A percentile compares a stretch with the other conserved stretches of the same genome.
phyloP scores from a whole-genome alignment of 2,113 vertebrate genomes.

The Elachura formosa region DNA sequence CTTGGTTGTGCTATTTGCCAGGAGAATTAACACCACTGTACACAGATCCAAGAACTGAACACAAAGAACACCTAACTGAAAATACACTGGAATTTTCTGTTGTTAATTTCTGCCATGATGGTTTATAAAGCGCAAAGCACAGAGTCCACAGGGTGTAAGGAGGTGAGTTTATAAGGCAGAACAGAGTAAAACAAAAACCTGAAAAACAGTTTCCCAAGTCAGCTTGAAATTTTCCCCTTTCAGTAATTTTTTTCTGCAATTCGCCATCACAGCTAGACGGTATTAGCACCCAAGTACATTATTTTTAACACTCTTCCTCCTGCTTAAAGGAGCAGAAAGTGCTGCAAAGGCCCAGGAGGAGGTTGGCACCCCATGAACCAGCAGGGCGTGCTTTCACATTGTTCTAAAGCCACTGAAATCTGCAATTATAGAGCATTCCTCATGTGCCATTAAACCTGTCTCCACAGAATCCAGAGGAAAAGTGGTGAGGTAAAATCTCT shows the following conservation, averaged over 20 bases:
- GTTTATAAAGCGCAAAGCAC: background rate
- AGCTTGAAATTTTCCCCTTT: background rate
- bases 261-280: background rate
- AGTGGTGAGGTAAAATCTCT: fast-evolving
- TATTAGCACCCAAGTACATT: background rate
- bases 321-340: background rate
- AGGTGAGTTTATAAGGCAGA: background rate
- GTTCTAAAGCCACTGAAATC: background rate
- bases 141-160: background rate
- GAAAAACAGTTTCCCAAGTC: background rate
- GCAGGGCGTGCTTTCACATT: background rate
- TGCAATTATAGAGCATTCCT: background rate
- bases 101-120: background rate
- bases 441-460: background rate
- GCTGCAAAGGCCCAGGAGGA: background rate
- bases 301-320: background rate
- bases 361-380: background rate
- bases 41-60: background rate
- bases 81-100: background rate
- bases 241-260: background rate
- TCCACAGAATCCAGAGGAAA: background rate
- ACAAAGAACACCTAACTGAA: background rate
- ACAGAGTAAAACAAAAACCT: background rate
- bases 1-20: background rate
- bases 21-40: background rate